Conservation (phyloP, 2,113 vertebrate genomes). For the Cochlearius cochlearius region DNA sequence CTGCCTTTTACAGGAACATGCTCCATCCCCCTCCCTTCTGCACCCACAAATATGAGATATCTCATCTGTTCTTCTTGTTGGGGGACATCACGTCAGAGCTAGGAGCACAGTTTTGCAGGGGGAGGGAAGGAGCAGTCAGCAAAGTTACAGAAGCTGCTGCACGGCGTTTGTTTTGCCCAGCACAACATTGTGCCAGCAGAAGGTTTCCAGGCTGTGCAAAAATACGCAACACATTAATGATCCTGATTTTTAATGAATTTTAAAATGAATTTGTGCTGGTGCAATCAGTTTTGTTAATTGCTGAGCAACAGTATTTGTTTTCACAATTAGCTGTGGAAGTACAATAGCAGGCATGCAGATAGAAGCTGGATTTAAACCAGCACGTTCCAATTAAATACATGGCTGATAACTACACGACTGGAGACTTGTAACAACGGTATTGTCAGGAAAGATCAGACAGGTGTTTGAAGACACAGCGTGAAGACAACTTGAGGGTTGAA, state of each 20-base stretch:
- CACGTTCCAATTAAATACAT: neutral
- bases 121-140: neutral
- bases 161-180: neutral
- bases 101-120: neutral
- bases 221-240: neutral
- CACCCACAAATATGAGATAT: neutral
- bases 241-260: neutral
- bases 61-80: neutral
- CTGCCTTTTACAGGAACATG: neutral
- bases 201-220: neutral
- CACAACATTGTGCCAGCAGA: neutral
- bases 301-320: neutral
- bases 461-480: neutral
- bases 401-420: neutral
- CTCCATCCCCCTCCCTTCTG: neutral
- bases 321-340: neutral
- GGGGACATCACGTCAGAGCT: neutral
- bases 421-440: neutral
- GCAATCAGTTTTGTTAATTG: neutral
- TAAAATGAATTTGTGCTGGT: neutral
- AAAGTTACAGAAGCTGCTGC: neutral
- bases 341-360: neutral
- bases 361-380: slow-evolving; percentile 23
- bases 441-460: neutral
- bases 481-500: neutral